Percentiles rank a stretch among this genome's conserved stretches.
phyloP scores from a whole-genome alignment of 2,113 vertebrate species.

The Gymnorhina tibicen region DNA sequence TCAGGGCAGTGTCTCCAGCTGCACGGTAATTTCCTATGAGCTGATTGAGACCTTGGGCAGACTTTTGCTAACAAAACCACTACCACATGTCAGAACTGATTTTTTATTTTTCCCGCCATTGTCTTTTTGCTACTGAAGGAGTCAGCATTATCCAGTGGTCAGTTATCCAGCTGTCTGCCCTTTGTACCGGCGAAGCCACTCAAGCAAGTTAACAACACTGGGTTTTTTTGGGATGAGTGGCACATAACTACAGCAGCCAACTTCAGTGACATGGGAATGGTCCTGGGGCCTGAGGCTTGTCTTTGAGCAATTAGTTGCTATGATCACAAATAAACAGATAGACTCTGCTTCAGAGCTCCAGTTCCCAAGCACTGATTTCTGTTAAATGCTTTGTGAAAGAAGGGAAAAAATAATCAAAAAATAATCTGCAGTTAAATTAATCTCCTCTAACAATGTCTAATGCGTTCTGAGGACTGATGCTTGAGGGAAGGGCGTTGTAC shows the following conservation, averaged over 20 bases:
- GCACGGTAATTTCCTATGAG: slow-evolving; percentile 54
- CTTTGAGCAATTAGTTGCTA: slow-evolving; percentile 1
- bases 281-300: background rate
- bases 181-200: background rate
- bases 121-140: background rate
- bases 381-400: slow-evolving; percentile 17
- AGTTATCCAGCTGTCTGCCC: background rate
- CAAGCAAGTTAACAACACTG: background rate
- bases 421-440: background rate
- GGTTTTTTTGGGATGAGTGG: background rate
- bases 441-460: slow-evolving; percentile 7
- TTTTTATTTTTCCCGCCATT: background rate
- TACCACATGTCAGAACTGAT: background rate
- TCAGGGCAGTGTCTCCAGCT: slow-evolving; percentile 39
- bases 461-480: background rate
- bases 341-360: background rate
- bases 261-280: background rate
- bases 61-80: background rate
- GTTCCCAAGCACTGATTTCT: background rate
- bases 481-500: background rate
- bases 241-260: background rate
- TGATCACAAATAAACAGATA: slow-evolving; percentile 13
- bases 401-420: background rate
- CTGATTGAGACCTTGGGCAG: slow-evolving; percentile 27
- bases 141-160: background rate